These are phyloP conservation scores for Tragelaphus scriptus DNA, from an alignment of 2,113 vertebrate species.

Conservation along the genomic window DNA sequence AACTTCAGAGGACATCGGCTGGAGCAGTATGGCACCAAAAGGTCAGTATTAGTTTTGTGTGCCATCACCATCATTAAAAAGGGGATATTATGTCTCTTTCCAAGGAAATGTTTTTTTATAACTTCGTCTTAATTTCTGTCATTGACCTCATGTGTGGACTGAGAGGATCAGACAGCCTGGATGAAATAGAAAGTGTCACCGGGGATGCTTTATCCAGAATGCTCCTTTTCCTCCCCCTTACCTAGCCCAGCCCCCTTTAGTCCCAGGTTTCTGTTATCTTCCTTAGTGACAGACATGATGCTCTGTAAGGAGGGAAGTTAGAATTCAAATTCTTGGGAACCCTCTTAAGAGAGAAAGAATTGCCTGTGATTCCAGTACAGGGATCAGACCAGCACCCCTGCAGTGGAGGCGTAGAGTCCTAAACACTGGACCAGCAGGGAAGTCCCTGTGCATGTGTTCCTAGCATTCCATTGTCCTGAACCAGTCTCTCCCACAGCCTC, in stretches of 20 bases:
- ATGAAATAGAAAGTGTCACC: neutral
- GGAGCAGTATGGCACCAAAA: neutral
- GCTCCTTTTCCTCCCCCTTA: neutral
- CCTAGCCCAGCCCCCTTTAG: neutral
- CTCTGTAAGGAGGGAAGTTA: neutral
- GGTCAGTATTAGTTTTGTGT: neutral
- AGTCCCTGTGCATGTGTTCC: neutral
- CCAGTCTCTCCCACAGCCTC: neutral
- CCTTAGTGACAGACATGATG: neutral
- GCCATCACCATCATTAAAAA: neutral
- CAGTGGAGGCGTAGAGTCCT: neutral
- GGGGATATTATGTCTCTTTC: neutral
- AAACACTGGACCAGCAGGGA: neutral
- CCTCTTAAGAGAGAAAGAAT: neutral
- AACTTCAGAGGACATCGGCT: neutral
- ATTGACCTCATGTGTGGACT: neutral
- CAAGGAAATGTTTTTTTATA: neutral
- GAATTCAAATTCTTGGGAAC: neutral
- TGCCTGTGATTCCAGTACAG: neutral
- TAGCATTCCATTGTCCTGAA: neutral
- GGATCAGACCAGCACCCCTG: neutral
- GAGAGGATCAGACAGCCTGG: no score
- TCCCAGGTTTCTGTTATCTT: neutral
- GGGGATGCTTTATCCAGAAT: neutral
- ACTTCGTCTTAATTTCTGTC: neutral